Base-by-base conservation (phyloP, 2,888 invertebrate genomes). In the Branchipolynoe longqiensis region DNA sequence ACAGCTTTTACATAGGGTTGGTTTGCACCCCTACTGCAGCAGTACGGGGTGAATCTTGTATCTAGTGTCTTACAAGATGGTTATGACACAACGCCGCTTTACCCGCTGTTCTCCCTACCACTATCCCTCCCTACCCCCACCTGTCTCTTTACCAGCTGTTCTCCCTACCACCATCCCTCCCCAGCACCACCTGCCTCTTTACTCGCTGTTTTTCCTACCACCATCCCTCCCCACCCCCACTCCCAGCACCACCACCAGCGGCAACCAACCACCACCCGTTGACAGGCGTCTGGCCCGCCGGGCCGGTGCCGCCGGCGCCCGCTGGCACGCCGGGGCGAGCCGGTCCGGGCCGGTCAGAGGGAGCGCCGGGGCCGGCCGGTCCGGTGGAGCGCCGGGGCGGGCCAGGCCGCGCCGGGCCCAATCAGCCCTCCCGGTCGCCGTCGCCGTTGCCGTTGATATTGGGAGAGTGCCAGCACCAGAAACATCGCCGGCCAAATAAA, bases 401-500 rank as follows among this genome's bases (percentile, higher is more conserved):
- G 36, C 69, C 69, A 22, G 33, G 48, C 69, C 69, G 22, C 36
- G 69, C 22, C 54, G 14, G n/a, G n/a, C n/a, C n/a, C n/a, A n/a
- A n/a, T n/a, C n/a, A n/a, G n/a, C 28, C 22, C 78, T 48, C 78
- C 78, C 28, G 14, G 25, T 33, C 54, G 48, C 74, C 74, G 25
- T 28, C 73, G 40, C 73, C 48, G 31, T 8, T 8, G 54, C 48
- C 41, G 48, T 48, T 78, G 78, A 48, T 78, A 25, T 78, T 78
- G 78, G 78, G 54, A 48, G 18, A 12, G 25, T 78, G 78, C 78
- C 78, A 78, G 78, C 22, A 41, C 78, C 48, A 78, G 78, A 78
- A 78, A 78, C 78, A 33, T 54, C 41, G 48, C 41, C 78, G 31
- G 78, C 54, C 78, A 41, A 78, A 78, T 54, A 78, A 78, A 78